phyloP scores from a whole-genome alignment of 2,888 invertebrate genomes.

The Drosophila engyochracea region DNA sequence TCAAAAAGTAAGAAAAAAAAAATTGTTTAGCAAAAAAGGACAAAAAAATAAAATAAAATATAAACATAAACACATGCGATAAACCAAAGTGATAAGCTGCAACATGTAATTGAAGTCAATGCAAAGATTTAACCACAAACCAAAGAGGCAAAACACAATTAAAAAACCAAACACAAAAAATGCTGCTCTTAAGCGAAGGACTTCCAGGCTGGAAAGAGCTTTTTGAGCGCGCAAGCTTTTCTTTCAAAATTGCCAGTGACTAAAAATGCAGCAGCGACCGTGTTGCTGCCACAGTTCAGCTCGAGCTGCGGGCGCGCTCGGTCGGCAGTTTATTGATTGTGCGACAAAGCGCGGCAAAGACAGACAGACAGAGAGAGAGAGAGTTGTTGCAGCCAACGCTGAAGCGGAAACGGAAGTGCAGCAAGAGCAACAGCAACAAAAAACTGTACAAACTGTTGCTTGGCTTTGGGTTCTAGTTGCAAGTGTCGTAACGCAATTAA shows the following conservation, averaged over 20 bases:
- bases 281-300: slow-evolving; percentile 64
- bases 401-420: slow-evolving; percentile 78
- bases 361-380: background rate
- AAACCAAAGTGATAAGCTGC: background rate
- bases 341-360: slow-evolving; percentile 21
- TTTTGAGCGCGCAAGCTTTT: slow-evolving; percentile 21
- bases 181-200: slow-evolving; percentile 6
- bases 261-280: slow-evolving; percentile 47
- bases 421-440: slow-evolving; percentile 51
- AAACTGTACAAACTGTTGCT: slow-evolving; percentile 73
- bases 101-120: slow-evolving; percentile 1
- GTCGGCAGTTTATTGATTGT: slow-evolving; percentile 54
- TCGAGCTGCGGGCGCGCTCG: slow-evolving; percentile 71
- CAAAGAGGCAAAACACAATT: background rate
- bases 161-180: background rate
- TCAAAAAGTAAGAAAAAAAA: background rate
- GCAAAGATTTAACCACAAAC: slow-evolving; percentile 1
- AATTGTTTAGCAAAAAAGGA: background rate
- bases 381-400: slow-evolving; percentile 34
- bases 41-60: background rate
- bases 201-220: slow-evolving; percentile 62
- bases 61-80: background rate
- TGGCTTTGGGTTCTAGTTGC: slow-evolving; percentile 14
- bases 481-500: slow-evolving; percentile 57
- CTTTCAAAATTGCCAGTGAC: slow-evolving; percentile 23